phyloP scores from a whole-genome alignment of 1,140 invertebrate species.

The Dreissena rostriformis region DNA sequence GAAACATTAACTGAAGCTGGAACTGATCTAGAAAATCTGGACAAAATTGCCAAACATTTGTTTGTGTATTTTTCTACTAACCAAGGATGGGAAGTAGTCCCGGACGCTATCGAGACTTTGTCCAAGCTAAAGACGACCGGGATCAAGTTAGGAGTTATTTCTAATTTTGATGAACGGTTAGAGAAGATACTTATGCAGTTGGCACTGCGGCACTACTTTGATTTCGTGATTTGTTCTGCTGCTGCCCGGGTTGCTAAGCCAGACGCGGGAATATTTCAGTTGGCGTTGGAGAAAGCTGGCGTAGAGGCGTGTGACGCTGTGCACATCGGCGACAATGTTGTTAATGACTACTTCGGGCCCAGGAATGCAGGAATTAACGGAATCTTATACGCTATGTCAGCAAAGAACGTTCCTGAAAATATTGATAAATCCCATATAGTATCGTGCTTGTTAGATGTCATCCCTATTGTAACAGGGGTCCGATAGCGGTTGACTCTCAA shows the following conservation, averaged over 20 bases:
- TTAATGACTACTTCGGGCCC: slow-evolving; percentile 90
- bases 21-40: slow-evolving; percentile 70
- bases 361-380: slow-evolving; percentile 88
- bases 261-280: slow-evolving; percentile 87
- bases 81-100: slow-evolving; percentile 87
- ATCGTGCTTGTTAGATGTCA: slow-evolving; percentile 17
- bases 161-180: slow-evolving; percentile 93
- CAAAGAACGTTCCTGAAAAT: slow-evolving; percentile 39
- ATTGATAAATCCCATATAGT: slow-evolving; percentile 55
- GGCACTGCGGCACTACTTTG: slow-evolving; percentile 87
- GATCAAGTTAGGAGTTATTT: slow-evolving; percentile 87
- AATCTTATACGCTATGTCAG: slow-evolving; percentile 34
- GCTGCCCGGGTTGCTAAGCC: slow-evolving; percentile 89
- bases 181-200: slow-evolving; percentile 86
- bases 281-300: slow-evolving; percentile 83
- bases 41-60: slow-evolving; percentile 83
- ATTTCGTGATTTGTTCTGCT: slow-evolving; percentile 91
- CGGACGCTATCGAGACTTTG: slow-evolving; percentile 86
- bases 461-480: neutral
- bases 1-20: slow-evolving; percentile 84
- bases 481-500: too few relatives aligned
- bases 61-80: slow-evolving; percentile 85
- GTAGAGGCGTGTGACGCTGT: slow-evolving; percentile 86
- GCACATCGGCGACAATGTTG: slow-evolving; percentile 90
- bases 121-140: slow-evolving; percentile 81